Evolutionary conservation across 2,888 invertebrate species (phyloP).

Genomic region (Drosophila austrosaltans): DNA sequence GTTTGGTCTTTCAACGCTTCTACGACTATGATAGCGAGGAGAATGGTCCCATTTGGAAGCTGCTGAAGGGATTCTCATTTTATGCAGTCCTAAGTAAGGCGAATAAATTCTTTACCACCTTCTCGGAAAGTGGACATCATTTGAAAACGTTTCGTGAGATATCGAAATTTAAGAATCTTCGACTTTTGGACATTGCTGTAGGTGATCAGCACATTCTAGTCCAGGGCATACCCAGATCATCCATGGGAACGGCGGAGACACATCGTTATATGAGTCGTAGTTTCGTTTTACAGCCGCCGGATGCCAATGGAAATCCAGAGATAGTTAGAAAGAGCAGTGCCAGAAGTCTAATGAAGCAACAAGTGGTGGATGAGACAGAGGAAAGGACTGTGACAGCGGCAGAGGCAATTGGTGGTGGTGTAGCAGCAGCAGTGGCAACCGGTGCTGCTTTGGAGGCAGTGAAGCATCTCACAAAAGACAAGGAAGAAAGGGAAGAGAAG

Average conservation of each 20-base stretch:
- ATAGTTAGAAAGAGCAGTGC: constrained; percentile 49
- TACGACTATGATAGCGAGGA: constrained; percentile 83
- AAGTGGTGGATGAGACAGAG: constrained; percentile 45
- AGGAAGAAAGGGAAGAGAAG: constrained; percentile 30
- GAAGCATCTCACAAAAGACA: constrained; percentile 59
- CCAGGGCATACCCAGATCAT: constrained; percentile 80
- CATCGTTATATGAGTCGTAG: constrained; percentile 72
- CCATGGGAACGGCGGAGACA: constrained; percentile 54
- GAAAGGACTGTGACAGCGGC: constrained; percentile 28
- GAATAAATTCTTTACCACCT: constrained; percentile 83
- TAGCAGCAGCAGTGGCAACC: constrained; percentile 33
- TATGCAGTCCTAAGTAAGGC: constrained; percentile 82
- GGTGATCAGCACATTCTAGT: constrained; percentile 82
- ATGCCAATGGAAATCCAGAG: constrained; percentile 60
- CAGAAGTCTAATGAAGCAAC: constrained; percentile 53
- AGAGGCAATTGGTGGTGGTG: constrained; percentile 36
- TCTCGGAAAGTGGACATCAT: constrained; percentile 83
- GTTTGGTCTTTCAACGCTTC: constrained; percentile 82
- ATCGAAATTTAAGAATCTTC: constrained; percentile 82
- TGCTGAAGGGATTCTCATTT: constrained; percentile 81
- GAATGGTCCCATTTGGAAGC: constrained; percentile 82
- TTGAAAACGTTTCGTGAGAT: constrained; percentile 83
- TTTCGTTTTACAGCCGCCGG: constrained; percentile 64
- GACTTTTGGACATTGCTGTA: constrained; percentile 81
- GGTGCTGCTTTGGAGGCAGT: constrained; percentile 54